These are phyloP conservation scores for Agrotis puta DNA, from an alignment of 2,888 invertebrate genomes.

Conservation along the genomic window DNA sequence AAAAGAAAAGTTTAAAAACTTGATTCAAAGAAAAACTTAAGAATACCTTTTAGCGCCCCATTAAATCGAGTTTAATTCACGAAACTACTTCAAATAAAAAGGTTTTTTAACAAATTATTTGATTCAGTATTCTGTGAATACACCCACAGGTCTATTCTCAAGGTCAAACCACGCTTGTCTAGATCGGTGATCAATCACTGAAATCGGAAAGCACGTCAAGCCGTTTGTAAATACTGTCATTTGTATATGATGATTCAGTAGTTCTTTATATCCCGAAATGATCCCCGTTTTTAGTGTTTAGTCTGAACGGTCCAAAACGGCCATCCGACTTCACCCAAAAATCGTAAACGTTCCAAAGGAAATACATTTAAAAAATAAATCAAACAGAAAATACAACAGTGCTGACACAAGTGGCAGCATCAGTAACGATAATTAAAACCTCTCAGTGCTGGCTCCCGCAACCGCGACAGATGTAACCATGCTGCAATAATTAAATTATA, in stretches of 20 bases:
- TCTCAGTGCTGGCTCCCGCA: slow-evolving; percentile 19
- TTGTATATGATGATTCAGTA: too few relatives aligned
- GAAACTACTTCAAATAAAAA: not conserved
- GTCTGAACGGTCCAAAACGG: too few relatives aligned
- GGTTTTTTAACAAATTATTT: not conserved
- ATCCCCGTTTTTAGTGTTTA: too few relatives aligned
- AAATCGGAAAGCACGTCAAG: too few relatives aligned
- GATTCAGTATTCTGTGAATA: not conserved
- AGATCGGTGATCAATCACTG: too few relatives aligned
- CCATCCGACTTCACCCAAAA: too few relatives aligned
- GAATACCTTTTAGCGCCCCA: not conserved
- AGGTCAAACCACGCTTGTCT: too few relatives aligned
- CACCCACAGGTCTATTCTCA: too few relatives aligned
- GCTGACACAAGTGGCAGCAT: not conserved
- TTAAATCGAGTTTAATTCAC: not conserved
- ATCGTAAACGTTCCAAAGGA: too few relatives aligned
- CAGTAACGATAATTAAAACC: slow-evolving; percentile 29
- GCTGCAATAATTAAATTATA: slow-evolving; percentile 19
- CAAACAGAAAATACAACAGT: slow-evolving; percentile 1
- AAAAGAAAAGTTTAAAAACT: not conserved
- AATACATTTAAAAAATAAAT: not conserved
- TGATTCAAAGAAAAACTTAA: not conserved
- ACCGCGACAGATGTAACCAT: slow-evolving; percentile 2
- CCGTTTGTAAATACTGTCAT: too few relatives aligned
- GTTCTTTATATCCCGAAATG: too few relatives aligned